These are phyloP conservation scores for Drosophila niveifrons DNA, from an alignment of 2,888 invertebrate genomes.

Conservation along the genomic window DNA sequence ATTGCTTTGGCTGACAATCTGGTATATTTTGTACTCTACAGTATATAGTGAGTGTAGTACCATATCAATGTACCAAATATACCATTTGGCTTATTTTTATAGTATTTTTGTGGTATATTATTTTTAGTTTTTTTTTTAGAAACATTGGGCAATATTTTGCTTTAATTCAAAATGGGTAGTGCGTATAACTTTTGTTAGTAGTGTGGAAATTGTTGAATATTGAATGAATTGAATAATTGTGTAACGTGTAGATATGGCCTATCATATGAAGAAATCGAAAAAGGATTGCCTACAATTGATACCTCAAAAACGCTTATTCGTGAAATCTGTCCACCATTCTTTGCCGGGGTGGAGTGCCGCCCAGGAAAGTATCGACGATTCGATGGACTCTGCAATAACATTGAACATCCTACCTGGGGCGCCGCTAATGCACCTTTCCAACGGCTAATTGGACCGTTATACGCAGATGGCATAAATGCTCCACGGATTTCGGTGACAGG, in stretches of 20 bases:
- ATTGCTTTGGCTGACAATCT: too few species aligned
- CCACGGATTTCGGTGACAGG: conserved; percentile 93
- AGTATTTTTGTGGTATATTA: too few species aligned
- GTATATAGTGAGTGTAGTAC: too few species aligned
- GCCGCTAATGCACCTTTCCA: conserved; percentile 94
- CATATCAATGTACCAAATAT: too few species aligned
- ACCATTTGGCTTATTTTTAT: too few species aligned
- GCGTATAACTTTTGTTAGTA: too few species aligned
- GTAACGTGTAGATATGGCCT: conserved; percentile 88
- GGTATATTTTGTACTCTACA: too few species aligned
- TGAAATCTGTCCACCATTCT: conserved; percentile 94
- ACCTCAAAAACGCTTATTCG: conserved; percentile 94
- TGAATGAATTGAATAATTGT: not conserved
- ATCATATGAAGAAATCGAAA: conserved; percentile 94
- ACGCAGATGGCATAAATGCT: conserved; percentile 93
- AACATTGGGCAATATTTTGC: too few species aligned
- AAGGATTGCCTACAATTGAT: conserved; percentile 94
- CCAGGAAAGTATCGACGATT: conserved; percentile 94
- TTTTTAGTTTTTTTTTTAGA: too few species aligned
- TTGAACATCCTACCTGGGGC: conserved; percentile 96
- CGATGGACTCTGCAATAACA: conserved; percentile 95
- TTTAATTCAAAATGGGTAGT: too few species aligned
- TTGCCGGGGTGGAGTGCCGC: conserved; percentile 94
- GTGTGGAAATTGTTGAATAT: too few species aligned
- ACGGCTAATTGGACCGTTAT: conserved; percentile 91